Conservation (phyloP, 2,797 vertebrate species). For the Lithobates pipiens region DNA sequence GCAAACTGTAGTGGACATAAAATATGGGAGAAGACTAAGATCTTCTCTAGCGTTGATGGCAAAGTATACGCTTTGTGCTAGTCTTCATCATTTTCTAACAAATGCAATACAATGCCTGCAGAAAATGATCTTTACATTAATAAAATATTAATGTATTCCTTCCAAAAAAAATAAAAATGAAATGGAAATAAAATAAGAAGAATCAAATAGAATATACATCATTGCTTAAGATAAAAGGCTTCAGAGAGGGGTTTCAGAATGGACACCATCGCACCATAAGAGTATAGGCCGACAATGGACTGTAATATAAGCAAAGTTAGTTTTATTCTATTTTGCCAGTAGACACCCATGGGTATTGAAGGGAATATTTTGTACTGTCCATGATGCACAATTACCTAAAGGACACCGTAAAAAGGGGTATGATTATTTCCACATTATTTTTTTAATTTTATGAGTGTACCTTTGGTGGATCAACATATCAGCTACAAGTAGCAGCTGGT, state of each 20-base stretch:
- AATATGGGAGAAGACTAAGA: background rate
- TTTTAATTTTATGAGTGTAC: background rate
- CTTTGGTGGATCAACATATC: constrained; percentile 14
- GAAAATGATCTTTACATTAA: background rate
- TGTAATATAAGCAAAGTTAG: background rate
- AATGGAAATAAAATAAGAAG: background rate
- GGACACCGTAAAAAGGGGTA: background rate
- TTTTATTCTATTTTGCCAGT: background rate
- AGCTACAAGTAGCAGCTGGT: background rate
- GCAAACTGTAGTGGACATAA: constrained; percentile 61
- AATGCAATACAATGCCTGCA: background rate
- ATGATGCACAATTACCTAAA: background rate
- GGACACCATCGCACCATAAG: constrained; percentile 3
- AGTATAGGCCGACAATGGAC: background rate
- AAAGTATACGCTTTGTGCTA: background rate
- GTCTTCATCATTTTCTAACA: background rate
- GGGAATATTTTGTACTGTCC: background rate
- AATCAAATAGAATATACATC: background rate
- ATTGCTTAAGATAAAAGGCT: background rate
- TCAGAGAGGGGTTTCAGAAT: background rate
- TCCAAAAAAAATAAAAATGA: constrained; percentile 6
- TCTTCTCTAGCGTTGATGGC: constrained; percentile 3
- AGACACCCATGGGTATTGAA: background rate
- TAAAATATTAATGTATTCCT: background rate
- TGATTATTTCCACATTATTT: background rate